Conservation (phyloP, 2,888 invertebrate species). For the Drosophila mercatorum region DNA sequence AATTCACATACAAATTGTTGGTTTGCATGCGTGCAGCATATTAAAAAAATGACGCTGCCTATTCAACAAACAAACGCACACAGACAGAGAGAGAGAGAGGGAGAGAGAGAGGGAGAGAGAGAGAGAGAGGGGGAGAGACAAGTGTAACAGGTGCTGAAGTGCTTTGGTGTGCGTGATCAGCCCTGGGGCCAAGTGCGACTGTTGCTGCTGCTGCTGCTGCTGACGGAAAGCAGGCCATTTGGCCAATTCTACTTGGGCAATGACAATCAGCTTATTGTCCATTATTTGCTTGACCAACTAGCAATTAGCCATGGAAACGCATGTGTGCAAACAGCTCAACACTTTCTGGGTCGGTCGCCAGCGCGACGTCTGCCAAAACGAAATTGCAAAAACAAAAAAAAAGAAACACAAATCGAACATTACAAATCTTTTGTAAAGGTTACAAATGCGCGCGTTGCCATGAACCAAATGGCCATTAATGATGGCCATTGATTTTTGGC, state of each 20-base stretch:
- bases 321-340: conserved; percentile 21
- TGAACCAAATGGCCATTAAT: conserved; percentile 46
- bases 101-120: too few relatives aligned
- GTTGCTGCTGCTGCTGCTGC: not conserved
- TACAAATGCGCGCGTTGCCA: conserved; percentile 42
- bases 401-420: conserved; percentile 22
- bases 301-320: conserved; percentile 74
- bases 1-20: conserved; percentile 67
- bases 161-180: conserved; percentile 44
- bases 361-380: conserved; percentile 40
- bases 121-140: not conserved
- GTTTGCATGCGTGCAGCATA: conserved; percentile 81
- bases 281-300: conserved; percentile 35
- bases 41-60: conserved; percentile 76
- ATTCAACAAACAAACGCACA: conserved; percentile 34
- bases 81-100: not conserved
- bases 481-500: conserved; percentile 53
- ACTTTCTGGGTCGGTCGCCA: conserved; percentile 52
- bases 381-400: conserved; percentile 44
- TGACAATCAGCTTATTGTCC: conserved; percentile 67
- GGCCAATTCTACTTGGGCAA: conserved; percentile 65
- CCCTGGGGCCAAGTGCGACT: conserved; percentile 40
- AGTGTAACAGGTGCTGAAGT: conserved; percentile 50
- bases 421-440: conserved; percentile 64
- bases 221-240: conserved; percentile 42